Conservation (phyloP, 53 echinoderm and acorn worm genomes). For the Echinometra lucunter region DNA sequence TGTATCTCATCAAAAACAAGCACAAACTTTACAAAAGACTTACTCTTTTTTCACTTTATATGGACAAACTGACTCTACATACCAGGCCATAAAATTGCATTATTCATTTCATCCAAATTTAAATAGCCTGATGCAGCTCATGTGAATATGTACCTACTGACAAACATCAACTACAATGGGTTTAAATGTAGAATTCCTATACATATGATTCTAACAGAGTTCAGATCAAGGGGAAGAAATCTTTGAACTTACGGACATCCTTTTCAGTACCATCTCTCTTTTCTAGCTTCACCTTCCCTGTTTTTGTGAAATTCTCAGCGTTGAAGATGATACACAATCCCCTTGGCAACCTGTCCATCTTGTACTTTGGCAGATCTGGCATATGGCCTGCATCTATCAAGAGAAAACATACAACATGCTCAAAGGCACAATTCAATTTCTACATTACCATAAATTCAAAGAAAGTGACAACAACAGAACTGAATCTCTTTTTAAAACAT, state of each 20-base stretch:
- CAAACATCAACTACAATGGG: not conserved
- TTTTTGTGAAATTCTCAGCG: slow-evolving; percentile 62
- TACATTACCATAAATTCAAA: no score
- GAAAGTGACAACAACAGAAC: no score
- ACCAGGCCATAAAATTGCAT: not conserved
- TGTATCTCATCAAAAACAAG: not conserved
- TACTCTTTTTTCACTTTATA: not conserved
- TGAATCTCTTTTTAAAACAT: no score
- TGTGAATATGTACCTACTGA: no score
- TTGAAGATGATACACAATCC: slow-evolving; percentile 87
- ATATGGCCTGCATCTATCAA: not conserved
- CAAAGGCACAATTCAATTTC: not conserved
- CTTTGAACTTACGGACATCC: slow-evolving; percentile 73
- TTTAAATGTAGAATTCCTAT: no score
- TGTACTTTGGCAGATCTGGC: slow-evolving; percentile 51
- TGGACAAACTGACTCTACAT: not conserved
- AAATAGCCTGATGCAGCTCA: not conserved
- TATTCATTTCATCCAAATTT: not conserved
- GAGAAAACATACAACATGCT: not conserved
- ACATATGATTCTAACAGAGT: not conserved
- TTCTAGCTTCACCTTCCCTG: not conserved
- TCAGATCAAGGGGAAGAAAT: not conserved
- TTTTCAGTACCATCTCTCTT: slow-evolving; percentile 66
- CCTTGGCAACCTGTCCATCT: slow-evolving; percentile 72
- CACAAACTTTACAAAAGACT: not conserved